A percentile compares a stretch with the other conserved stretches of the same genome.
Conservation (phyloP, 2,797 vertebrate species). For the Sebastes itinus region DNA sequence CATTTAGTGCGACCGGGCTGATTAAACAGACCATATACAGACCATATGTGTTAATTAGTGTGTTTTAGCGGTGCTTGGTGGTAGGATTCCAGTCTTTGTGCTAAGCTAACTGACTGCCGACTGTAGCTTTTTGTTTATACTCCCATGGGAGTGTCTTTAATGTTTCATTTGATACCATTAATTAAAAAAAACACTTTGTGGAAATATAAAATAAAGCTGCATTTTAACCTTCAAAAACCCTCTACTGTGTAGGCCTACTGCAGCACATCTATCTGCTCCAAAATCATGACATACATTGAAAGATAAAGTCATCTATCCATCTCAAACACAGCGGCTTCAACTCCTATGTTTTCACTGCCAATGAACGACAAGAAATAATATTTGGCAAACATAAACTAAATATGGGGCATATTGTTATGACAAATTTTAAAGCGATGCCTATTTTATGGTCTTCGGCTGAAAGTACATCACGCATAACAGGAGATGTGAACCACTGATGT, state of each 20-base stretch:
- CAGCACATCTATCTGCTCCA: neutral
- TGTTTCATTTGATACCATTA: neutral
- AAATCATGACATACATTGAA: neutral
- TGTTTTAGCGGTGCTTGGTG: neutral
- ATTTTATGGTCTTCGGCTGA: neutral
- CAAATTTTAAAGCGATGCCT: constrained; percentile 8
- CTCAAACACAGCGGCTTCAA: neutral
- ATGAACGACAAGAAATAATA: neutral
- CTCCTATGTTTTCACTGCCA: neutral
- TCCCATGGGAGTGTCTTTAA: neutral
- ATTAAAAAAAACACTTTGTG: neutral
- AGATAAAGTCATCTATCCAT: neutral
- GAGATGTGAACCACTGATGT: constrained; percentile 28
- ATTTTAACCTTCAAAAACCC: neutral
- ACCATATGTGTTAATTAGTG: too few relatives aligned
- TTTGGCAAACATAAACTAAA: neutral
- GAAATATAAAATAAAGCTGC: neutral
- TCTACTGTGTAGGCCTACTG: neutral
- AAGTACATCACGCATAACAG: neutral
- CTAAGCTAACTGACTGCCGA: neutral
- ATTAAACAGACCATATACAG: too few relatives aligned
- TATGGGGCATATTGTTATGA: neutral
- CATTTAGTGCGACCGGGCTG: too few relatives aligned
- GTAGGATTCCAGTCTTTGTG: neutral
- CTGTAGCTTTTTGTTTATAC: neutral